Conservation (phyloP, 2,113 vertebrate genomes). For the Dicrurus megarhynchus region DNA sequence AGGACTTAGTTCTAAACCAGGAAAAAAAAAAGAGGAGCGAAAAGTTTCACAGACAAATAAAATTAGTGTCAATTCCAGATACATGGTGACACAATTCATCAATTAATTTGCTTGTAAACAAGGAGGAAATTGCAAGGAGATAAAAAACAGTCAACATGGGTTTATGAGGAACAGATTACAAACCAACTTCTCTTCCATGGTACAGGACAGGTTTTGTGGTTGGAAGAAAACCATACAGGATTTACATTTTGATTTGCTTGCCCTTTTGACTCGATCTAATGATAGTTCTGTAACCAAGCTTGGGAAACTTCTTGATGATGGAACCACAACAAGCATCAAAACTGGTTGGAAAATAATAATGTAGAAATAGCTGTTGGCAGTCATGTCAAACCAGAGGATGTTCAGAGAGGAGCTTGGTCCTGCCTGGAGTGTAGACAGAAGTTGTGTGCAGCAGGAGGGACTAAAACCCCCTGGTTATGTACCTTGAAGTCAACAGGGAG, state of each 20-base stretch:
- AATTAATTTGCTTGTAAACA: neutral
- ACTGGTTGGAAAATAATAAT: neutral
- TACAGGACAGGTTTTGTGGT: neutral
- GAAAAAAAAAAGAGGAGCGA: neutral
- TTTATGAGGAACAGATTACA: neutral
- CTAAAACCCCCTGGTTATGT: accelerated
- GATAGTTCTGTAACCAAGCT: neutral
- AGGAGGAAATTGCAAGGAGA: neutral
- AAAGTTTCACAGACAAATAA: neutral
- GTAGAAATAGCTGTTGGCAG: neutral
- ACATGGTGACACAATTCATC: neutral
- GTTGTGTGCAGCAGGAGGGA: neutral
- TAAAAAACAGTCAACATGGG: neutral
- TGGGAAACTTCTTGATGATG: neutral
- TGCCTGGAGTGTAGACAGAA: neutral
- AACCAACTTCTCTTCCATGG: neutral
- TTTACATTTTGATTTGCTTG: neutral
- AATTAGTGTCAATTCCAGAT: neutral
- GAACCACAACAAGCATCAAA: neutral
- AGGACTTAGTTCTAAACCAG: neutral
- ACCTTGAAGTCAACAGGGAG: neutral
- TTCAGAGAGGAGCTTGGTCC: neutral
- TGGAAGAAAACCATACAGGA: neutral
- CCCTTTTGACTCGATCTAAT: neutral
- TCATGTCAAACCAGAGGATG: neutral